A percentile compares a stretch with the other conserved stretches of the same genome.
phyloP scores from a whole-genome alignment of 2,113 vertebrate species.

The Galemys pyrenaicus region DNA sequence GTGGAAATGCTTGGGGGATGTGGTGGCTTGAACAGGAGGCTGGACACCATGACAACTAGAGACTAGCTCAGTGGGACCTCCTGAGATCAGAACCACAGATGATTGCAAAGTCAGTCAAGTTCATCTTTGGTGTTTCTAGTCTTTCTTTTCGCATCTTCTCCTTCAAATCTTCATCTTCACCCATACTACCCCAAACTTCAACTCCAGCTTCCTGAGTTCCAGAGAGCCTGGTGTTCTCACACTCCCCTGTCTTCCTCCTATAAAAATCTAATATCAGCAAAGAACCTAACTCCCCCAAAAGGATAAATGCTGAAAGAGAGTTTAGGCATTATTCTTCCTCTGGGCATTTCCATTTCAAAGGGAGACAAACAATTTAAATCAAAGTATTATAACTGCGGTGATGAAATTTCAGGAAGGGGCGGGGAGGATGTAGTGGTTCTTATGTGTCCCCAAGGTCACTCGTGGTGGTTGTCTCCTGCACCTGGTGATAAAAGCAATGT shows the following conservation, averaged over 20 bases:
- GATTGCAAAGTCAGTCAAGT: not conserved
- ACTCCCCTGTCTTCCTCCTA: not conserved
- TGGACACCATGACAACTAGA: not conserved
- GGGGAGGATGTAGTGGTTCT: not conserved
- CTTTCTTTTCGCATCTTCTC: not conserved
- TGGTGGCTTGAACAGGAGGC: not conserved
- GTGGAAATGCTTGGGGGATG: not conserved
- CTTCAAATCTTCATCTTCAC: not conserved
- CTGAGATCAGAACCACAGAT: not conserved
- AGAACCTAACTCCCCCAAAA: slow-evolving; percentile 16
- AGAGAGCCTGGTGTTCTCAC: not conserved
- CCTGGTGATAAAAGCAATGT: slow-evolving; percentile 28
- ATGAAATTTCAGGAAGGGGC: slow-evolving; percentile 45
- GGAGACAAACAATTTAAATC: slow-evolving; percentile 41
- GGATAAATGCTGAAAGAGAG: slow-evolving; percentile 2
- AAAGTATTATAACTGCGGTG: not conserved
- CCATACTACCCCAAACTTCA: not conserved
- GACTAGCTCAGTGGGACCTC: not conserved
- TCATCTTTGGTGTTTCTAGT: not conserved
- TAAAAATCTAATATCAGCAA: slow-evolving; percentile 46
- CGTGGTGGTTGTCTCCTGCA: not conserved
- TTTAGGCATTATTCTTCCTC: slow-evolving; percentile 24
- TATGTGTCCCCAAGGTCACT: slow-evolving; percentile 17
- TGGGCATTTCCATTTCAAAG: slow-evolving; percentile 52
- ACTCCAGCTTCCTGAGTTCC: not conserved